A percentile compares a stretch with the other conserved stretches of the same genome.
These are phyloP conservation scores for Sanderia malayensis DNA, from an alignment of 30 jellyfish, hydroid and myxozoan genomes.

Conservation along the genomic window DNA sequence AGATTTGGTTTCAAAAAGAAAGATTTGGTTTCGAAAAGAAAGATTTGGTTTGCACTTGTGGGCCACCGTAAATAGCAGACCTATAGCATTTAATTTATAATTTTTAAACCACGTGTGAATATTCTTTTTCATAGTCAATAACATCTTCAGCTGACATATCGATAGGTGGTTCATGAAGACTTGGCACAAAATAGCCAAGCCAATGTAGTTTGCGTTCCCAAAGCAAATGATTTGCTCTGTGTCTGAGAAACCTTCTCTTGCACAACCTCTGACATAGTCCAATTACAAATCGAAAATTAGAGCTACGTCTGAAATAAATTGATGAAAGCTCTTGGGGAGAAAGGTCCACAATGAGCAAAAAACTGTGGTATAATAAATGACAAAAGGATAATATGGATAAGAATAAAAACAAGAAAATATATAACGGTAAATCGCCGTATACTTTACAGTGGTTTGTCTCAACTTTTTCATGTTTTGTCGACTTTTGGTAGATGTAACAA, in stretches of 20 bases:
- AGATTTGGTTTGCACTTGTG: no score
- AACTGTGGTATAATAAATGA: conserved; percentile 21
- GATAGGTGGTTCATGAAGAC: conserved; percentile 63
- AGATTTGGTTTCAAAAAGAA: no score
- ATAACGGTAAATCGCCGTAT: conserved; percentile 57
- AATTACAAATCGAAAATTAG: conserved; percentile 17
- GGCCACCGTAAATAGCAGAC: no score
- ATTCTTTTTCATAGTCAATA: conserved; percentile 42
- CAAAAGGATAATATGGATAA: conserved; percentile 13
- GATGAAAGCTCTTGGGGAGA: conserved; percentile 40
- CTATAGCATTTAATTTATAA: no score
- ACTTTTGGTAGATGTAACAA: conserved; percentile 40
- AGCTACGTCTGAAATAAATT: conserved; percentile 10
- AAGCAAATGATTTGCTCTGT: conserved; percentile 47
- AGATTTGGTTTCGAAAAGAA: no score
- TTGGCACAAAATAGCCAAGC: conserved; percentile 59
- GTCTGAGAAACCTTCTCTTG: conserved; percentile 47
- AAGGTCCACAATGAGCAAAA: conserved; percentile 49
- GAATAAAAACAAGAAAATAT: conserved; percentile 11
- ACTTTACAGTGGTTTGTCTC: conserved; percentile 18
- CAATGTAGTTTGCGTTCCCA: conserved; percentile 56
- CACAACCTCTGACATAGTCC: conserved; percentile 8
- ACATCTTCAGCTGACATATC: conserved; percentile 69
- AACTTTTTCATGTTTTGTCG: not conserved
- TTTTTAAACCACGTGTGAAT: conserved; percentile 52